These are phyloP conservation scores for Mercenaria mercenaria DNA, from an alignment of 1,140 invertebrate species.

Conservation along the genomic window DNA sequence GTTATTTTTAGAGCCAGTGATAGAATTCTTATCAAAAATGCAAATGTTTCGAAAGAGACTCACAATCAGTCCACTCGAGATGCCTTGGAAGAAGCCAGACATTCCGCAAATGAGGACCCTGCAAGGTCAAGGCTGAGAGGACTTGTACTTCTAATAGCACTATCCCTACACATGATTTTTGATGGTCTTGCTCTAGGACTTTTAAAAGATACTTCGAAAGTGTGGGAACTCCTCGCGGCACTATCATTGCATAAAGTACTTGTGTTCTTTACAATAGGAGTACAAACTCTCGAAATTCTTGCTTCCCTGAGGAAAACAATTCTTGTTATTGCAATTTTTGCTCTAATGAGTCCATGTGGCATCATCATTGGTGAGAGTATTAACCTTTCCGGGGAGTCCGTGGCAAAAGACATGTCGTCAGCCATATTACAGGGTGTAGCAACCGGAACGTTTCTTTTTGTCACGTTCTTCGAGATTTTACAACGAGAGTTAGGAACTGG, in stretches of 20 bases:
- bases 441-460: conserved; percentile 95
- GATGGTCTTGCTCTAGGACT: conserved; percentile 80
- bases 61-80: background rate
- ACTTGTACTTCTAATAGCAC: conserved; percentile 75
- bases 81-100: background rate
- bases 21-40: background rate
- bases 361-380: conserved; percentile 88
- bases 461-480: conserved; percentile 96
- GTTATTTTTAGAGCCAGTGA: conserved; percentile 25
- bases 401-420: conserved; percentile 82
- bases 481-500: conserved; percentile 85
- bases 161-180: conserved; percentile 81
- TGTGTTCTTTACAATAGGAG: conserved; percentile 92
- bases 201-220: conserved; percentile 87
- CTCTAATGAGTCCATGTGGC: conserved; percentile 89
- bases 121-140: conserved; percentile 73
- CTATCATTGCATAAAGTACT: conserved; percentile 90
- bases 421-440: conserved; percentile 89
- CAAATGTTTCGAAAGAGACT: background rate
- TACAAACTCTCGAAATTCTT: conserved; percentile 88
- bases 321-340: conserved; percentile 86
- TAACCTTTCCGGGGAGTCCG: conserved; percentile 75
- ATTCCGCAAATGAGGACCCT: background rate
- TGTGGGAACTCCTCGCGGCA: conserved; percentile 90
- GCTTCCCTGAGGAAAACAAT: conserved; percentile 86